These are phyloP conservation scores for Ceramica pisi DNA, from an alignment of 2,888 invertebrate genomes.

Conservation along the genomic window DNA sequence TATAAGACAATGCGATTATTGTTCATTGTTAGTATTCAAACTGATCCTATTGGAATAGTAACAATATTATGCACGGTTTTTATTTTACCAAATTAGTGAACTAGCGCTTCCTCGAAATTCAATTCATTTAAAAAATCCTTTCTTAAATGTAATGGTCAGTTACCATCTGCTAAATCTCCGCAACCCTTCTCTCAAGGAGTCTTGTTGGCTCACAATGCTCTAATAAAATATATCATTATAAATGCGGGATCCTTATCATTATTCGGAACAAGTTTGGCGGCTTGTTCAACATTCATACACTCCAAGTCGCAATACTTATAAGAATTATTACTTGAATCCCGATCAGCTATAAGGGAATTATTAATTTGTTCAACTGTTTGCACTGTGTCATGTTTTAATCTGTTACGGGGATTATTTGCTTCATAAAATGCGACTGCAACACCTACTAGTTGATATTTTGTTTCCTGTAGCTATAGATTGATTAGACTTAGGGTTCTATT, in stretches of 20 bases:
- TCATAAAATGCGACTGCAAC: not conserved
- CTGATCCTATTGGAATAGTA: not conserved
- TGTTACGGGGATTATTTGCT: not conserved
- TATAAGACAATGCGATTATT: conserved; percentile 1
- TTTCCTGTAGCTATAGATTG: not conserved
- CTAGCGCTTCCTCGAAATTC: not conserved
- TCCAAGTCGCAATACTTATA: conserved; percentile 32
- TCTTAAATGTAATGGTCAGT: conserved; percentile 18
- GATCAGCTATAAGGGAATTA: conserved; percentile 8
- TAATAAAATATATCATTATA: conserved; percentile 81
- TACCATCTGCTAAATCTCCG: conserved; percentile 35
- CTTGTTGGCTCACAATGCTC: conserved; percentile 75
- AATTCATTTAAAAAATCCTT: not conserved
- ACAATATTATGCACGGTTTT: too few relatives aligned
- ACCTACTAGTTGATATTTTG: not conserved
- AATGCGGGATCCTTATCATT: conserved; percentile 75
- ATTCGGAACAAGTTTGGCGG: conserved; percentile 60
- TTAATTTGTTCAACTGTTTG: conserved; percentile 27
- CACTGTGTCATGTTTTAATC: conserved; percentile 16
- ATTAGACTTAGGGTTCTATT: not conserved
- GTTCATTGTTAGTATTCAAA: not conserved
- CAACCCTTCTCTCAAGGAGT: conserved; percentile 53
- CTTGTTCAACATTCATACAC: conserved; percentile 57
- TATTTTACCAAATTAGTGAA: not conserved
- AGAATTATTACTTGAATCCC: conserved; percentile 45